Conservation (phyloP, 2,797 vertebrate species). For the Valencia hispanica region DNA sequence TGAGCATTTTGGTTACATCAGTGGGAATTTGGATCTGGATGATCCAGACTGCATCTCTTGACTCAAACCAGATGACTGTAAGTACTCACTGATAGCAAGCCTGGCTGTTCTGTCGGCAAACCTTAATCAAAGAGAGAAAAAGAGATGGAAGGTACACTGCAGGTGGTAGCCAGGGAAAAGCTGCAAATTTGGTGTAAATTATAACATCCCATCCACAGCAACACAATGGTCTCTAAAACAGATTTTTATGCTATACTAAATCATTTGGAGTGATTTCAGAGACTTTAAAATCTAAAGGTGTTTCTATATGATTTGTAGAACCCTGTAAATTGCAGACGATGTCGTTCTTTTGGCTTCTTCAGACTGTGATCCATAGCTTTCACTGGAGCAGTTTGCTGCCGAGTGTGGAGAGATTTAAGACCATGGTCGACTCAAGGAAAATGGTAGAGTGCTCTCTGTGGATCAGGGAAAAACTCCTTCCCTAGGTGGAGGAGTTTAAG, state of each 20-base stretch:
- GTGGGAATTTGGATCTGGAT: constrained; percentile 2
- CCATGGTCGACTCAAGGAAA: too few relatives aligned
- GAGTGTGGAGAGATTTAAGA: too few relatives aligned
- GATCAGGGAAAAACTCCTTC: too few relatives aligned
- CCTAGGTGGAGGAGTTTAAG: too few relatives aligned
- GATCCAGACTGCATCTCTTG: background rate
- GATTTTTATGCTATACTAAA: background rate
- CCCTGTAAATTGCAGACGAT: background rate
- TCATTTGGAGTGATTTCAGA: background rate
- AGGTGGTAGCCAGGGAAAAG: background rate
- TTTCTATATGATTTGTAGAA: background rate
- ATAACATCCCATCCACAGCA: background rate
- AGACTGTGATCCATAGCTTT: too few relatives aligned
- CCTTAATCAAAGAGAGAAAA: background rate
- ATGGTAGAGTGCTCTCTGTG: too few relatives aligned
- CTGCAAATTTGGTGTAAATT: background rate
- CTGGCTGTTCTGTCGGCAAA: background rate
- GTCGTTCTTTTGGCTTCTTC: too few relatives aligned
- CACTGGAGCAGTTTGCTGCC: too few relatives aligned
- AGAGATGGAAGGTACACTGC: background rate
- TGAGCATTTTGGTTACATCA: background rate
- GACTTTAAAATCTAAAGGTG: background rate
- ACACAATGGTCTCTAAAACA: background rate
- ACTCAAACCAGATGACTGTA: background rate
- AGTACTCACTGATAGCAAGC: background rate